A percentile compares a stretch with the other conserved stretches of the same genome.
phyloP scores from a whole-genome alignment of 2,888 invertebrate genomes.

The Troides helena region DNA sequence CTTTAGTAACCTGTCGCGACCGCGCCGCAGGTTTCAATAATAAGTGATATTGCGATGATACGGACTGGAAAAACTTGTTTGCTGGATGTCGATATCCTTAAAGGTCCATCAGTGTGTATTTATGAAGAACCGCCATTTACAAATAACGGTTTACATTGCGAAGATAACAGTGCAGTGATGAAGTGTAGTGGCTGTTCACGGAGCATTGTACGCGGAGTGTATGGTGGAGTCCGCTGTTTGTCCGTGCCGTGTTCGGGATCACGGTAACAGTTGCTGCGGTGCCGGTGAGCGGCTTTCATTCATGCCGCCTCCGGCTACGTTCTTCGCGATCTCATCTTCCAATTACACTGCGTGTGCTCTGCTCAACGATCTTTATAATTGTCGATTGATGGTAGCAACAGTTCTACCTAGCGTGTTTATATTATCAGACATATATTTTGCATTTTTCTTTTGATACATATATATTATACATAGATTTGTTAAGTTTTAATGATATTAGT shows the following conservation, averaged over 20 bases:
- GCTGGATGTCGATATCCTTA: conserved; percentile 79
- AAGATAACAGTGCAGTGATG: background rate
- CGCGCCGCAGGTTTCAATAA: conserved; percentile 76
- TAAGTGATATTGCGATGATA: conserved; percentile 80
- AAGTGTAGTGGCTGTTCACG: conserved; percentile 4
- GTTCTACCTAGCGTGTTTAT: conserved; percentile 35
- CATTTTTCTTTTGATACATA: conserved; percentile 19
- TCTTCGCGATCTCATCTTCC: conserved; percentile 78
- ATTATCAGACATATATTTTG: conserved; percentile 22
- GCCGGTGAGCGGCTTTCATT: conserved; percentile 77
- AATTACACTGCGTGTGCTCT: conserved; percentile 68
- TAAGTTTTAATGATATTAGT: background rate
- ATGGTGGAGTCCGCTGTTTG: conserved; percentile 39
- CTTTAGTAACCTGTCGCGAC: conserved; percentile 77
- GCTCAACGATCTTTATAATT: conserved; percentile 69
- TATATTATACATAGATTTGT: conserved; percentile 13
- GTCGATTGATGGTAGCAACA: conserved; percentile 57
- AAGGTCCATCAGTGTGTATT: conserved; percentile 54
- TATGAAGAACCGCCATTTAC: conserved; percentile 36
- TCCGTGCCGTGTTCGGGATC: conserved; percentile 48
- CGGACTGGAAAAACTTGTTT: conserved; percentile 80
- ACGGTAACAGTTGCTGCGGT: conserved; percentile 59
- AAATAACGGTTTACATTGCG: conserved; percentile 43
- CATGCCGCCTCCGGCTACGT: conserved; percentile 76
- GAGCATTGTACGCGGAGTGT: conserved; percentile 45